Base-by-base conservation (phyloP, 64 coral and sea anemone genomes). In the Porites lutea region DNA sequence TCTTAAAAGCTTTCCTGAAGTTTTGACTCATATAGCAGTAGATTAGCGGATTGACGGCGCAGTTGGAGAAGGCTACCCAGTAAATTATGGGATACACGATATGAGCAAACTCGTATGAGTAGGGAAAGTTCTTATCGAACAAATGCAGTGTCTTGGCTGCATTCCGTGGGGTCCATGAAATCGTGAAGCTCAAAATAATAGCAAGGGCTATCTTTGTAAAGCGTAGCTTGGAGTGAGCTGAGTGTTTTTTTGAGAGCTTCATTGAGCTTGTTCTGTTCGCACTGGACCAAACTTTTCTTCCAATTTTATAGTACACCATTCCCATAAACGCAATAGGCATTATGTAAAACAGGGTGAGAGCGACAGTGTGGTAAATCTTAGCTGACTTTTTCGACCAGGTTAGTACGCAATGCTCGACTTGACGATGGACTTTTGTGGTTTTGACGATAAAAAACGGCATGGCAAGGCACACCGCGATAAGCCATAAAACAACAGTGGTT, bases 11-110 rank as follows among this genome's bases (percentile, higher is more conserved):
- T 37, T 94, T 93, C 52, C 88, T 87, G 23, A 97, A 97, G 20
- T 90, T 97, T 52, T 94, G 92, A 77, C 95, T 97, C 92, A 97
- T 97, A 71, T 88, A 97, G 27, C 92, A 97, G 66, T 97, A 97
- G 8, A 97, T 12, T 1, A 97, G 3, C 43, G 95, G 95, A 65
- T 97, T 97, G 6, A 94, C 59, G 0, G 95, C 92, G 16, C 95
- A 97, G 63, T 97, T 97, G 3, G 95, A 97, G 44, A 91, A 97
- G 6, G 92, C 80, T 19, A 94, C 70, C 45, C 92, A 81, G 22
- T 65, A 76, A n/a, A 97, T 87, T 8, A 97, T 70, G 0, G 82
- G 75, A 27, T 82, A 83, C 21, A 87, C 37, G 13, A 94, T 52
- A 58, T 51, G 79, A 5, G 10, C 20, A 53, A 60, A 57, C 9